phyloP scores from a whole-genome alignment of 2,888 invertebrate species.

The Pollenia amentaria region DNA sequence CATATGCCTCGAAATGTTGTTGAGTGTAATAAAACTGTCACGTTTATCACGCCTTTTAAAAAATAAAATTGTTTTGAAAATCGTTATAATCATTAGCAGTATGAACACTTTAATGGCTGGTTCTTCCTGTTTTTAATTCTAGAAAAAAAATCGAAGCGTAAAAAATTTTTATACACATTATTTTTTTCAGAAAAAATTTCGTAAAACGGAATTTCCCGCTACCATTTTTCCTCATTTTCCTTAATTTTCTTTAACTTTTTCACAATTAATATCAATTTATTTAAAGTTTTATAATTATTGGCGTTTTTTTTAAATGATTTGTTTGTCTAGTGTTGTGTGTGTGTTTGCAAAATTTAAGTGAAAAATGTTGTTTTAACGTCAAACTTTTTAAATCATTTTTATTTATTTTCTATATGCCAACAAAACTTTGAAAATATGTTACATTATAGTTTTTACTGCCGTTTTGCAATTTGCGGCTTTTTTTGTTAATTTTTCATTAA shows the following conservation, averaged over 20 bases:
- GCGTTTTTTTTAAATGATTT: slow-evolving; percentile 59
- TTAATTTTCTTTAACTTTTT: background rate
- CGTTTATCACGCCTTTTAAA: slow-evolving; percentile 77
- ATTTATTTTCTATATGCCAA: slow-evolving; percentile 23
- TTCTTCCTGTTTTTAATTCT: slow-evolving; percentile 67
- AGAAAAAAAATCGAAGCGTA: slow-evolving; percentile 54
- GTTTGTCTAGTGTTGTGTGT: slow-evolving; percentile 1
- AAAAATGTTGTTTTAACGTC: slow-evolving; percentile 80
- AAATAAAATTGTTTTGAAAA: slow-evolving; percentile 64
- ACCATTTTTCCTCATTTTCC: slow-evolving; percentile 34
- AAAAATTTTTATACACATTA: background rate
- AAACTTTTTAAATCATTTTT: slow-evolving; percentile 63
- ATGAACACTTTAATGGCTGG: slow-evolving; percentile 49
- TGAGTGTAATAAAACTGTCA: slow-evolving; percentile 76
- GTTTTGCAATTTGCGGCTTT: slow-evolving; percentile 37
- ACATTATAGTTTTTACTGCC: slow-evolving; percentile 39
- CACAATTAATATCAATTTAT: slow-evolving; percentile 49
- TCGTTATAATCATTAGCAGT: slow-evolving; percentile 63
- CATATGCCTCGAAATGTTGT: slow-evolving; percentile 73
- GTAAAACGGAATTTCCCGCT: slow-evolving; percentile 34
- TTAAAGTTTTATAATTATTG: slow-evolving; percentile 21
- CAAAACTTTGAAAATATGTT: slow-evolving; percentile 26
- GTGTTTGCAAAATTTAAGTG: slow-evolving; percentile 77
- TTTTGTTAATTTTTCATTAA: slow-evolving; percentile 8
- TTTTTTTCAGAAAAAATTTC: slow-evolving; percentile 18